Evolutionary conservation across 2,888 invertebrate species (phyloP), one percentile per base, ranked within the genome.

Genomic region (Rhagonycha lutea): DNA sequence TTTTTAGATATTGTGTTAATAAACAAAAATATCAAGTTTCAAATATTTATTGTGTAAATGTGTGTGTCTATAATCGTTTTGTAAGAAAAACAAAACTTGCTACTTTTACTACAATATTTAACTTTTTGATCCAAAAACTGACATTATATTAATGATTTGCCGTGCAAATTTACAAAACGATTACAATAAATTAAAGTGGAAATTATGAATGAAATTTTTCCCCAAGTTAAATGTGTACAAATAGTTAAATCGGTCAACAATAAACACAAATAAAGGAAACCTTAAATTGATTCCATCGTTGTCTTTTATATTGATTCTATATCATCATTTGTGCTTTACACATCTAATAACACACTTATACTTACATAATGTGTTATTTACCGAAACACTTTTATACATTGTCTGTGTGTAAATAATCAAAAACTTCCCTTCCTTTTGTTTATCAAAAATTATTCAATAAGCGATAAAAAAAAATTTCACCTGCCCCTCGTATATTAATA

Each of bases 11-110:
- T 73, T 76, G 60, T 65, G 47, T 69, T 71, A 68, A 74, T 77
- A 77, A 77, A 77, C 74, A 77, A 77, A 73, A 77, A 77, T 74
- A 77, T 73, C 70, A 68, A 67, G 68, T 47, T 77, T 80, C 83
- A 85, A 85, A 85, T 86, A 85, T 86, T 86, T 84, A 85, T 85
- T 80, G 76, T 76, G 80, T 80, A 80, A 81, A 77, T 74, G 77
- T 74, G 26, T 26, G 72, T 80, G 79, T 65, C 65, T 70, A 70
- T 67, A 76, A 72, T 70, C 69, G 26, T 81, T 47, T 80, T 79
- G 73, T 80, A 76, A 76, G 69, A 26, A 74, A 76, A 74, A 79
- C 76, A 80, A 79, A 73, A 70, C 73, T 70, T 70, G 68, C 74
- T 74, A 80, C 80, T 80, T 47, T 47, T 47, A 47, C 47, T 47